Evolutionary conservation across 2,113 vertebrate genomes (phyloP), one percentile per base, ranked within the genome.

Genomic region (Barnardius zonarius): DNA sequence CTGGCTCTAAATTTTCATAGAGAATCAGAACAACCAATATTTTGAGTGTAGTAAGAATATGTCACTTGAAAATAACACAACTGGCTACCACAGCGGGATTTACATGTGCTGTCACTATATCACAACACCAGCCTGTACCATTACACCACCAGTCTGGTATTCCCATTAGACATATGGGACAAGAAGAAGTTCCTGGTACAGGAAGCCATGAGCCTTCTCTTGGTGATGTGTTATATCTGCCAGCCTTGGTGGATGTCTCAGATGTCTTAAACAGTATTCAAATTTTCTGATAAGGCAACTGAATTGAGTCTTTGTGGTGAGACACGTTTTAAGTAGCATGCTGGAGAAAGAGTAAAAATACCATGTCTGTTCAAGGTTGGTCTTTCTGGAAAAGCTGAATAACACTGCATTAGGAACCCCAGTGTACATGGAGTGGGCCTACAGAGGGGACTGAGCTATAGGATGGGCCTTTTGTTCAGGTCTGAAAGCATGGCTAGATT

Each of bases 401-500:
- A 94, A 78, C 67, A 81, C 46, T 86, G 54, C 46, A 83, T 39
- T 68, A 69, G 62, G n/a, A 96, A 49, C 43, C 44, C 31, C 41
- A 74, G 64, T 51, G n/a, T 66, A 75, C 24, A 30, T 13, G 27
- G 44, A 86, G 22, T 6, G 7, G 30, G 10, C 9, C 82, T 57
- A 81, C 25, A 35, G 73, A 78, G 33, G 41, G 37, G 54, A 77
- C 64, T 68, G 46, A 88, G 18, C 59, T 90, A 62, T 7, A 69
- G 77, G 91, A 84, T 8, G 61, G 17, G 31, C 73, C 83, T 84
- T 94, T 92, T 93, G 77, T 95, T 81, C 52, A 69, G 66, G 15
- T 84, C 67, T 95, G 92, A 92, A 94, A 92, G 73, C 74, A 41
- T 22, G 23, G 77, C 66, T 88, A 92, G 86, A 90, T 95, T 82